Evolutionary conservation across 2,113 vertebrate species (phyloP), one percentile per base, ranked within the genome.

Genomic region (Plectropomus leopardus): DNA sequence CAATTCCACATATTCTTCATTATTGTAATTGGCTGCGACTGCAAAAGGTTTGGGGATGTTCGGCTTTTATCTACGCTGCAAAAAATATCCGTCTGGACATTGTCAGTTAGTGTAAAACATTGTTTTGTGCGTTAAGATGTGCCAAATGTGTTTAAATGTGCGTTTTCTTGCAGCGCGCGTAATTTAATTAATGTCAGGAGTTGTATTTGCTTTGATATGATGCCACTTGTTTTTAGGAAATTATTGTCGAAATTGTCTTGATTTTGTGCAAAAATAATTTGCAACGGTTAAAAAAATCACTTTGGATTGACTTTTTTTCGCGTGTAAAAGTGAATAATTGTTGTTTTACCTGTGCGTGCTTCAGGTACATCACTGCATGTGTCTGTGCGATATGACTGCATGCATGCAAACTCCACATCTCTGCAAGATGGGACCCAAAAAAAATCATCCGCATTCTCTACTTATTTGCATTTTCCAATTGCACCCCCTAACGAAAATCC

Each of bases 21-120:
- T 83, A 81, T 63, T 88, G 48, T 75, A 85, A 85, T 80, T 83
- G 73, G 32, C 80, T 60, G 60, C 72, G 71, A 50, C 73, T 76
- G 76, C 42, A 77, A 84, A 88, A 82, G 44, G 65, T 74, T 83
- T 61, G 65, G 45, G 67, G 51, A 72, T 47, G 75, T 67, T 75
- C 23, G 59, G 73, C 50, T 87, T 74, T 74, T 68, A 60, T 78
- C 42, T 67, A 36, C 76, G 64, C 72, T 83, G 69, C 42, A 85
- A 80, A 61, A 85, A 80, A 66, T 72, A 30, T 67, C 58, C 63
- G 10, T 2, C 2, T 19, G 69, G 16, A 34, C 45, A 10, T 3
- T 32, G 11, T 24, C 2, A 45, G 17, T 85, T 47, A 7, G 45
- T 17, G 53, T 5, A n/a, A 60, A 79, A 72, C 16, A 10, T 19